Evolutionary conservation across 2,797 vertebrate species (phyloP), one percentile per base, ranked within the genome.

Genomic region (Carcharodon carcharias): DNA sequence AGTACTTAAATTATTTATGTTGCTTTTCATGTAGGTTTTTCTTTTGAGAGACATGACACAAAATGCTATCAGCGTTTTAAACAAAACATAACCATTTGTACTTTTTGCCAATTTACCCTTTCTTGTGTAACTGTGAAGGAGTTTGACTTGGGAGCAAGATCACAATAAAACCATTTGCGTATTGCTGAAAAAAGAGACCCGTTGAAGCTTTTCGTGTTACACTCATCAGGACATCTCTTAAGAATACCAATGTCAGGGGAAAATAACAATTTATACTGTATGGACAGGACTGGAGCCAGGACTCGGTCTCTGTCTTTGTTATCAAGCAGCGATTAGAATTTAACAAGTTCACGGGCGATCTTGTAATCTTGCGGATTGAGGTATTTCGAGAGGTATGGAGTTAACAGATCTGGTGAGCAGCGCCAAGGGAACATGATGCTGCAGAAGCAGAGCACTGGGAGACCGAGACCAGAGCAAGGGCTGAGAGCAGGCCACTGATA

Each of bases 41-140:
- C 14, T 31, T 91, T 91, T n/a, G 56, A 58, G 54, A 58, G 56
- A 58, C 87, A 88, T 56, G 50, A 67, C 3, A 67, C 65, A 67
- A 67, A 67, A 67, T 67, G 2, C 26, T 88, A 26, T 11, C 45
- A 89, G 28, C 45, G 58, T 58, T 58, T 28, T 89, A 89, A 89
- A 89, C 26, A 58, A 56, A 89, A 21, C 61, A 89, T 11, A 89
- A 28, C 16, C 87, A 89, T 58, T 97, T 97, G 97, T 50, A 50
- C 98, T 98, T 98, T 96, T 97, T 98, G 97, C 97, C 97, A 98
- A 97, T 96, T 96, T 97, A 96, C 97, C 97, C 97, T 98, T 98
- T 98, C 97, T 97, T 98, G 97, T 98, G 98, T 98, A 97, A 97
- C 97, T 98, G 97, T 98, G 97, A 96, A 0, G 96, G 96, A 97